Evolutionary conservation across 2,888 invertebrate species (phyloP).

Genomic region (Caenorhabditis imperialis): DNA sequence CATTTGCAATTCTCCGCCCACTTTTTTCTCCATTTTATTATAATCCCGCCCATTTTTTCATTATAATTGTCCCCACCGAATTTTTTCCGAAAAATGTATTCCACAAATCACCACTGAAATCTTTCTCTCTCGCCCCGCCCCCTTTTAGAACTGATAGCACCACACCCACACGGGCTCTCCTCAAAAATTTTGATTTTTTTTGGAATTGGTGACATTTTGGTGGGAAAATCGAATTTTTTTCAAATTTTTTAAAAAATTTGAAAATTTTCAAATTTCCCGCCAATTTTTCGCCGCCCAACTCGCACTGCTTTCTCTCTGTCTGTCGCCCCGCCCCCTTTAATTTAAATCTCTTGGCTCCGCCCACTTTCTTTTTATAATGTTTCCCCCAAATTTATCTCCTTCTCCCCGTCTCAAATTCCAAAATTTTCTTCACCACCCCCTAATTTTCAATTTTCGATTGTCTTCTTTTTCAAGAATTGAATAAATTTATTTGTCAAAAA

Average conservation of each 20-base stretch:
- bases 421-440: not conserved
- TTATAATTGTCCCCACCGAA: constrained; percentile 1
- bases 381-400: too few relatives aligned
- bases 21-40: not conserved
- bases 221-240: too few relatives aligned
- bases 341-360: not conserved
- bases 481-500: constrained; percentile 36
- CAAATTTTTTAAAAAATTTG: constrained; percentile 4
- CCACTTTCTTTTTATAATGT: constrained; percentile 5
- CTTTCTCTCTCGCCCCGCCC: not conserved
- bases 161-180: constrained; percentile 1
- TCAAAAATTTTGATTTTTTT: not conserved
- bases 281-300: not conserved
- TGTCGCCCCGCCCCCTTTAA: too few relatives aligned
- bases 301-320: not conserved
- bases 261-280: constrained; percentile 1
- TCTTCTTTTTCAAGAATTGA: constrained; percentile 3
- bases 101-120: constrained; percentile 2
- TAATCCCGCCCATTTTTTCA: constrained; percentile 1
- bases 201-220: constrained; percentile 8
- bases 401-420: too few relatives aligned
- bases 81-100: constrained; percentile 23
- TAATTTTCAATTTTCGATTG: not conserved
- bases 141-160: constrained; percentile 1
- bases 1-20: not conserved